Base-by-base conservation (phyloP, 53 echinoderm and acorn worm species). In the Temnopleurus reevesii region DNA sequence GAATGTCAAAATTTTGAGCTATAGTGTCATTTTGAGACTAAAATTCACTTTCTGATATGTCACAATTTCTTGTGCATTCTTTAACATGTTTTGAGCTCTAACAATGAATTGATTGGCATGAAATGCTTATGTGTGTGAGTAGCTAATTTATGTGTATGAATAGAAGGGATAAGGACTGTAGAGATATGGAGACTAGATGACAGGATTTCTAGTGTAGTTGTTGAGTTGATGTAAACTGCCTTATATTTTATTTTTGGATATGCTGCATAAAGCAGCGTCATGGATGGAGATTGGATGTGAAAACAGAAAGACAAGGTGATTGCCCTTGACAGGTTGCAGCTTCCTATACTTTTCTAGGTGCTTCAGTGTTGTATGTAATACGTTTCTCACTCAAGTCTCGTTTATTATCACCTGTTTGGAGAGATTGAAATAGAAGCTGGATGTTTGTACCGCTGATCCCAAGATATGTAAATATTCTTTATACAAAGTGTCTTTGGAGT, bases 41-140 rank as follows among this genome's bases (percentile, higher is more conserved):
- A n/a, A n/a, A 38, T 38, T 71, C 71, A 71, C 71, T 41, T 38
- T 38, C 71, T 71, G 36, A 49, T 41, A 87, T 87, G 88, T 87
- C 88, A 87, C 88, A 87, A n/a, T 87, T 87, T 87, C 88, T 87
- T 87, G 46, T 87, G 88, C 71, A 66, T 87, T 87, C 71, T 45
- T 33, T 35, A 77, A 24, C 59, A 45, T 44, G 46, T 23, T 41
- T 23, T 44, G 41, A 60, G 60, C 59, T 85, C 12, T 12, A 45
- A 15, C 58, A 58, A 45, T 31, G 88, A 66, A 65, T n/a, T 66
- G 46, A 87, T 87, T 66, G 64, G 46, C 71, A 87, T 87, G 71
- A 66, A 87, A 65, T 87, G 88, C 71, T 87, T 87, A 87, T 87
- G 88, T 87, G 88, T 87, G 88, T 87, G 88, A 87, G 88, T 87